Evolutionary conservation across 2,888 invertebrate genomes (phyloP).

Genomic region (Seira ritae): DNA sequence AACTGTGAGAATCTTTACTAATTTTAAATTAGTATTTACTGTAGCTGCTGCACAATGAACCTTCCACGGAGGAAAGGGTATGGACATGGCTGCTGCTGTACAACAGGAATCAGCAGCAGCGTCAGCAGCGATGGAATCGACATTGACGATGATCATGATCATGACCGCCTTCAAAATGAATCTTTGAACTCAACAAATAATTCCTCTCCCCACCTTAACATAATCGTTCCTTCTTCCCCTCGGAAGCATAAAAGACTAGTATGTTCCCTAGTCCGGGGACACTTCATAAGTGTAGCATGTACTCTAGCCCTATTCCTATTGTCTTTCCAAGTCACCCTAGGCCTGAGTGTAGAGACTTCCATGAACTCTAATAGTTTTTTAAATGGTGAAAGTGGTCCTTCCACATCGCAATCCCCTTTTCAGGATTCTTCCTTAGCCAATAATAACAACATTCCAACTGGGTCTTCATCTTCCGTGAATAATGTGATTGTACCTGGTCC

Average conservation of each 20-base stretch:
- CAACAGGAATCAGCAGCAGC: constrained; percentile 30
- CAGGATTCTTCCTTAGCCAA: constrained; percentile 39
- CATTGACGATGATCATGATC: not conserved
- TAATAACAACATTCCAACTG: constrained; percentile 32
- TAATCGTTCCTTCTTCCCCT: constrained; percentile 16
- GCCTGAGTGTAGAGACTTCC: constrained; percentile 36
- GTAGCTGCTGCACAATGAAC: constrained; percentile 51
- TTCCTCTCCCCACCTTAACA: constrained; percentile 29
- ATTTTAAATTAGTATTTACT: not conserved
- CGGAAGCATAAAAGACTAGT: not conserved
- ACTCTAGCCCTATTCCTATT: constrained; percentile 34
- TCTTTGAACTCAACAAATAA: constrained; percentile 2
- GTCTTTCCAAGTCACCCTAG: constrained; percentile 33
- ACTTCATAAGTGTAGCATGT: constrained; percentile 38
- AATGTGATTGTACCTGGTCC: constrained; percentile 41
- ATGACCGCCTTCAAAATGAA: not conserved
- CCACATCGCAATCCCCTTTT: constrained; percentile 24
- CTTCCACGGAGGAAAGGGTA: constrained; percentile 23
- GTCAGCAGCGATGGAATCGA: not conserved
- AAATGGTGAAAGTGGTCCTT: constrained; percentile 48
- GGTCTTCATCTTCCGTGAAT: constrained; percentile 44
- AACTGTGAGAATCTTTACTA: not conserved
- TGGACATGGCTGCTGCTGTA: constrained; percentile 30
- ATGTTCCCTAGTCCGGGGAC: constrained; percentile 4
- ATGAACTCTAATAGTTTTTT: constrained; percentile 31